phyloP scores from a whole-genome alignment of 2,888 invertebrate genomes.

The Reticulitermes lucifugus region DNA sequence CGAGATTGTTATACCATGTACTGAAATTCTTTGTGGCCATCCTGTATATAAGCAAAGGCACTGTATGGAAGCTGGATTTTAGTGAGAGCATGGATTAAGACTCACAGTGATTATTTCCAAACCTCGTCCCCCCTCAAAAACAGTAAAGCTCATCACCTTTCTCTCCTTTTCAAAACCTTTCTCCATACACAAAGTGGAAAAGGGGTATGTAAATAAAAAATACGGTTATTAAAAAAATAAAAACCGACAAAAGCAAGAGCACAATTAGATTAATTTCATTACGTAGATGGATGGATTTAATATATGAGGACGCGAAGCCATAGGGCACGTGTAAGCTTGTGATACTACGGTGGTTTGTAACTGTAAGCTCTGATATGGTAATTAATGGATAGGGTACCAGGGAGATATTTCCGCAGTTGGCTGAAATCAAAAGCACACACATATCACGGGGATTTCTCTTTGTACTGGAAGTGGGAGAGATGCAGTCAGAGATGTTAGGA shows the following conservation, averaged over 20 bases:
- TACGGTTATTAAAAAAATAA: slow-evolving; percentile 36
- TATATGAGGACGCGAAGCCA: slow-evolving; percentile 44
- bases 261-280: slow-evolving; percentile 52
- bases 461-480: slow-evolving; percentile 25
- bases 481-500: slow-evolving; percentile 7
- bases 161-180: slow-evolving; percentile 19
- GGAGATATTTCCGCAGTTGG: slow-evolving; percentile 40
- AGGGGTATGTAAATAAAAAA: slow-evolving; percentile 25
- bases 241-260: slow-evolving; percentile 46
- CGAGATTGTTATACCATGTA: too few species aligned
- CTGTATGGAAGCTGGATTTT: slow-evolving; percentile 19
- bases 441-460: slow-evolving; percentile 41
- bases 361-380: slow-evolving; percentile 43
- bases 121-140: slow-evolving; percentile 27
- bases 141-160: slow-evolving; percentile 38
- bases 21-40: neutral
- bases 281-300: slow-evolving; percentile 51
- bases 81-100: slow-evolving; percentile 32
- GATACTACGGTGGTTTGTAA: slow-evolving; percentile 13
- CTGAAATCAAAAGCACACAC: slow-evolving; percentile 37
- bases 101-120: slow-evolving; percentile 32
- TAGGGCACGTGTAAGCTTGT: slow-evolving; percentile 31
- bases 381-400: slow-evolving; percentile 47
- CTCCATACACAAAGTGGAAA: slow-evolving; percentile 32
- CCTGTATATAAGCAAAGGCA: neutral